Evolutionary conservation across 2,797 vertebrate genomes (phyloP).

Genomic region (Clangula hyemalis): DNA sequence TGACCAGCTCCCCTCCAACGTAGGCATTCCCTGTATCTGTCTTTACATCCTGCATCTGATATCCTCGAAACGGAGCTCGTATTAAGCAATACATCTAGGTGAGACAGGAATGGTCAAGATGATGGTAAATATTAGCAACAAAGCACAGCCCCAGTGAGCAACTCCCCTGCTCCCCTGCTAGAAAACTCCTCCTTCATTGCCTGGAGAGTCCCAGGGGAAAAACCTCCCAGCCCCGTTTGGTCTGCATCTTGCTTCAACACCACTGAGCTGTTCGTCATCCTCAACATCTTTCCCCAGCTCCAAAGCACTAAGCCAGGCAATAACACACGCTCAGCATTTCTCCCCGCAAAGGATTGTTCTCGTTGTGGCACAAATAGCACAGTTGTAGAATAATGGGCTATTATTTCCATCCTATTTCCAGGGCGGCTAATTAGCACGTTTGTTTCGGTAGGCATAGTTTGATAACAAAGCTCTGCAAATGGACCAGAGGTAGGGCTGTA

Average conservation of each 20-base stretch:
- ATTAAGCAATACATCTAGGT: neutral
- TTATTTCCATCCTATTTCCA: neutral
- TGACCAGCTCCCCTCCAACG: neutral
- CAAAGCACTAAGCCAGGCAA: neutral
- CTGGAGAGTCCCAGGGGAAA: neutral
- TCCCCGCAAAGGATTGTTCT: neutral
- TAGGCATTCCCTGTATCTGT: neutral
- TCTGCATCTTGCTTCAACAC: neutral
- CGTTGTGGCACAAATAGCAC: neutral
- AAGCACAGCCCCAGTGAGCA: neutral
- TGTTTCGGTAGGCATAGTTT: neutral
- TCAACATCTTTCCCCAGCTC: neutral
- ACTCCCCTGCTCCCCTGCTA: neutral
- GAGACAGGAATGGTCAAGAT: neutral
- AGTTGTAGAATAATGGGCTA: neutral
- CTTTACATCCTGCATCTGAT: neutral
- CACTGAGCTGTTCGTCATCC: fast-evolving
- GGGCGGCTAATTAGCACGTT: neutral
- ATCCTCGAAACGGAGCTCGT: neutral
- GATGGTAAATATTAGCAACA: neutral
- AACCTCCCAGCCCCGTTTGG: neutral
- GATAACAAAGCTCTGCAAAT: neutral
- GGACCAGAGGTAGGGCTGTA: neutral
- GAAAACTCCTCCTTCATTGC: neutral
- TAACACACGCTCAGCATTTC: neutral